Base-by-base conservation (phyloP, 2,797 vertebrate genomes). In the Mormyrus proboscirostris region DNA sequence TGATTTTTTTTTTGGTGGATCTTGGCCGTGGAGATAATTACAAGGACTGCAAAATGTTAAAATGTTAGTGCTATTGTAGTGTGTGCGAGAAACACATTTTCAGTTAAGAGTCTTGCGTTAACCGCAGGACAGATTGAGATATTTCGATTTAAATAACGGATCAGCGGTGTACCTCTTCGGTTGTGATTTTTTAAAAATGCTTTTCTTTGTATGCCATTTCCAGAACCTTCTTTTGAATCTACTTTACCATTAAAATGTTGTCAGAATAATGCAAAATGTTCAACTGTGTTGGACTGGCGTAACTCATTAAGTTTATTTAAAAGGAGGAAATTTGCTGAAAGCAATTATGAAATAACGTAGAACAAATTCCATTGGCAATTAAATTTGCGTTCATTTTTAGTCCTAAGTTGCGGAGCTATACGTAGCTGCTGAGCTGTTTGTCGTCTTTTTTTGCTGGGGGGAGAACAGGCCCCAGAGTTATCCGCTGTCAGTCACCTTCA, bases 41-140 rank as follows among this genome's bases (percentile, higher is more conserved):
- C 22, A 85, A 50, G 41, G 76, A 82, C 76, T 82, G 76, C 76
- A 82, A 47, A 44, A 79, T 85, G 29, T 84, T 91, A 90, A 90
- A 89, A 87, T 53, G 91, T 91, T 92, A 92, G 92, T 93, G 91
- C 92, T 89, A 92, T 10, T n/a, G 89, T 92, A 83, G 65, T 76
- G 69, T 41, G 33, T 22, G 29, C 33, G 33, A 16, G 12, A 82
- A 82, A 82, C 76, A 47, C 6, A 82, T 82, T 44, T 47, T 22
- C 76, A 44, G 76, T 44, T 82, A 47, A 9, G 76, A 47, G 41
- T 47, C 14, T 19, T 82, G 41, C 41, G 41, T 47, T 47, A 82
- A 82, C 76, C 47, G 76, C 41, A 82, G 41, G 76, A 19, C 76
- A 44, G 76, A 19, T 82, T 47, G 41, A 47, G 41, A 82, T 47